Evolutionary conservation across 2,888 invertebrate species (phyloP).

Genomic region (Laspeyria flexula): DNA sequence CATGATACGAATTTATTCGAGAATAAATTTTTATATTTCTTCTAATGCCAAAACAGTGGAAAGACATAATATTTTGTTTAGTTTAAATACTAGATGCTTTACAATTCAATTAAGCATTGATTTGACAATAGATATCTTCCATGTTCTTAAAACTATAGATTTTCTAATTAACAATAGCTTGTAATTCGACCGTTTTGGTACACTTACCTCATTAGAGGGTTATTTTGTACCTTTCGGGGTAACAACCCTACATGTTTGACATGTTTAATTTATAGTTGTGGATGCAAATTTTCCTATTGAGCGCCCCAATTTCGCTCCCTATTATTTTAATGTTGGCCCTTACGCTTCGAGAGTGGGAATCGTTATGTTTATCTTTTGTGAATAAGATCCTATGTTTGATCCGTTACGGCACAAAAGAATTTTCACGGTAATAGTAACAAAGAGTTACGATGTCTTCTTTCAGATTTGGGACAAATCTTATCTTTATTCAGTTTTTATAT

Average conservation of each 20-base stretch:
- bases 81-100: no score
- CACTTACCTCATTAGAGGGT: slow-evolving; percentile 64
- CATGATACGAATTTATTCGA: neutral
- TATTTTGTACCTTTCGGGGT: slow-evolving; percentile 61
- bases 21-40: no score
- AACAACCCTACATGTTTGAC: slow-evolving; percentile 64
- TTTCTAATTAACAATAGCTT: slow-evolving; percentile 61
- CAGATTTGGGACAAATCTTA: slow-evolving; percentile 28
- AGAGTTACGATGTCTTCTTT: slow-evolving; percentile 24
- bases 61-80: no score
- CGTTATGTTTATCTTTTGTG: slow-evolving; percentile 30
- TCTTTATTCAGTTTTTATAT: slow-evolving; percentile 12
- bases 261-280: slow-evolving; percentile 71
- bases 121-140: neutral
- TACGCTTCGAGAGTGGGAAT: slow-evolving; percentile 10
- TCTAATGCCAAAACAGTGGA: no score
- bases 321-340: slow-evolving; percentile 40
- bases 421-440: slow-evolving; percentile 27
- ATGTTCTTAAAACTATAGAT: slow-evolving; percentile 36
- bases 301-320: slow-evolving; percentile 41
- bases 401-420: slow-evolving; percentile 26
- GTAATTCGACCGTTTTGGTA: slow-evolving; percentile 65
- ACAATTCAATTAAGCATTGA: no score
- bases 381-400: slow-evolving; percentile 36
- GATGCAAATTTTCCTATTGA: slow-evolving; percentile 63